Evolutionary conservation across 2,888 invertebrate genomes (phyloP), one percentile per base, ranked within the genome.

Genomic region (Microdon myrmicae): DNA sequence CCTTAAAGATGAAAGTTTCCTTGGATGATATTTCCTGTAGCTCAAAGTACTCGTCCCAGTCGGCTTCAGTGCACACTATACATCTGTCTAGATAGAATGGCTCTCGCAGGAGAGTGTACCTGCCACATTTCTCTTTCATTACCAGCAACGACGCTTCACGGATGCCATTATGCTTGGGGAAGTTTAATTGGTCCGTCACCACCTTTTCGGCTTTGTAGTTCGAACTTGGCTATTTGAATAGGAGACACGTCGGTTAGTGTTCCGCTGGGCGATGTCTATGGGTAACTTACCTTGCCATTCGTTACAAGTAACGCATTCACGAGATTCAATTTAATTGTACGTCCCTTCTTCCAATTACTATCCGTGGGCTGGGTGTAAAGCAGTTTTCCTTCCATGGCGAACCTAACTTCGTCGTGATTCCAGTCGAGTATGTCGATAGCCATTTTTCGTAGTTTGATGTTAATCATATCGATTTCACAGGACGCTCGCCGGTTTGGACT

Each of bases 1-100:
- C 96, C 89, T 96, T 96, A 81, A 96, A 92, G 80, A 95, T 90
- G 81, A 90, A 94, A 51, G 94, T 91, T 79, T 96, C 96, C 82
- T 94, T 94, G 59, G 92, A 90, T 68, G 92, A 88, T 68, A 94
- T 86, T 82, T 96, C 95, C 81, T 94, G 94, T 69, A 96, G 88
- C 83, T 96, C 96, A 79, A 96, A 96, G 80, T 94, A 94, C 79
- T 95, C 94, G 76, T 94, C 92, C 77, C 90, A 89, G 71, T 95
- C 94, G 55, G 91, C 89, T 78, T 95, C 95, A 43, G 92, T 90
- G 72, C 82, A 82, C 51, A 96, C 90, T 68, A 96, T 91, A 81
- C 96, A 95, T 73, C 92, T 86, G 78, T 94, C 94, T 74, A 96
- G 83, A 81, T 90, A 91, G 69, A 96, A 84, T 23, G 96, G 96